phyloP scores from a whole-genome alignment of 2,888 invertebrate species.

The Hirudinaria manillensis region DNA sequence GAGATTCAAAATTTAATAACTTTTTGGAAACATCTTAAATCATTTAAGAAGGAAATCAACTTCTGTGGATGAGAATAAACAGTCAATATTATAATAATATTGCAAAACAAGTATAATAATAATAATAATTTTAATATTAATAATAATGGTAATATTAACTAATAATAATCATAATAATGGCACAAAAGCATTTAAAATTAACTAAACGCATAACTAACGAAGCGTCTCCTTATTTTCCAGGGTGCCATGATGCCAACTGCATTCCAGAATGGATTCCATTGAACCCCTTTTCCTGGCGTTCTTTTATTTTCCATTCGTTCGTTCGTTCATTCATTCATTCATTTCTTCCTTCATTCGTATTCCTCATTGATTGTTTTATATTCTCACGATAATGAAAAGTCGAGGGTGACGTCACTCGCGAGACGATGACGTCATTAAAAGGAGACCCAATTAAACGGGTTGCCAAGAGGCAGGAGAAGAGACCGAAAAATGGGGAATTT shows the following conservation, averaged over 20 bases:
- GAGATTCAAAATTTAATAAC: not conserved
- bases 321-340: constrained; percentile 4
- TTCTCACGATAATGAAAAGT: constrained; percentile 2
- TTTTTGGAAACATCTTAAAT: too few species aligned
- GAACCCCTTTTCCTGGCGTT: not conserved
- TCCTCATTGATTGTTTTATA: not conserved
- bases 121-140: not conserved
- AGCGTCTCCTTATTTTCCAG: constrained; percentile 1
- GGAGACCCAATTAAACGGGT: not conserved
- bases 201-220: not conserved
- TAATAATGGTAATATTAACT: constrained; percentile 11
- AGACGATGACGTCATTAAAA: constrained; percentile 7
- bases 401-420: not conserved
- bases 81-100: too few species aligned
- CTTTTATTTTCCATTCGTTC: constrained; percentile 11
- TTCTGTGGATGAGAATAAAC: too few species aligned
- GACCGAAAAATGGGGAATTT: too few species aligned
- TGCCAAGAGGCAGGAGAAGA: too few species aligned
- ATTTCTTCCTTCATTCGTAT: constrained; percentile 15
- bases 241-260: constrained; percentile 24
- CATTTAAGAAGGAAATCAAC: too few species aligned
- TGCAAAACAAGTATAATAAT: too few species aligned
- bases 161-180: not conserved
- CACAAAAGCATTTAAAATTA: not conserved
- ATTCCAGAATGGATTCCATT: constrained; percentile 28